Evolutionary conservation across 2,113 vertebrate species (phyloP).

Genomic region (Lathamus discolor): DNA sequence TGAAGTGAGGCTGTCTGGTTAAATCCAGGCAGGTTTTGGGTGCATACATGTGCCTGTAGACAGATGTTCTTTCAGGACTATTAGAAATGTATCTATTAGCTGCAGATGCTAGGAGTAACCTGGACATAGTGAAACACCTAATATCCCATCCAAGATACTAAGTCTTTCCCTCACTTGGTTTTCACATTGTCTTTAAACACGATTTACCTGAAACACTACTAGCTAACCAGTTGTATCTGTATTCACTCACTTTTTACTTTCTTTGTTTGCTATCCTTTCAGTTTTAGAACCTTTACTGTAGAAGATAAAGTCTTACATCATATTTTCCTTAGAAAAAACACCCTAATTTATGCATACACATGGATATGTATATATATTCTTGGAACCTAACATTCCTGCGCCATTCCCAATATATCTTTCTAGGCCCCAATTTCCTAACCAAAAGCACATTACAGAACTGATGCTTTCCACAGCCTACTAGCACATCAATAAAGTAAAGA

Average conservation of each 20-base stretch:
- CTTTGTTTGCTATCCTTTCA: constrained; percentile 12
- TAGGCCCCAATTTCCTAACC: constrained; percentile 77
- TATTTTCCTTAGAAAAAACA: constrained; percentile 55
- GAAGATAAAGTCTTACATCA: constrained; percentile 48
- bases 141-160: not conserved
- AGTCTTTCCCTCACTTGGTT: not conserved
- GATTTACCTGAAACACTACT: not conserved
- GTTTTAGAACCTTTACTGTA: constrained; percentile 21
- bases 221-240: not conserved
- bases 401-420: constrained; percentile 72
- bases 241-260: not conserved
- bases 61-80: not conserved
- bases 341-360: constrained; percentile 21
- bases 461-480: constrained; percentile 76
- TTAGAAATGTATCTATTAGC: not conserved
- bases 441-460: constrained; percentile 80
- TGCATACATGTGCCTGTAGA: not conserved
- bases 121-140: not conserved
- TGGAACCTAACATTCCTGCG: constrained; percentile 54
- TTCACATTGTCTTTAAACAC: not conserved
- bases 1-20: not conserved
- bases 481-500: constrained; percentile 85
- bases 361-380: not conserved
- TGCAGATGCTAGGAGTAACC: not conserved
- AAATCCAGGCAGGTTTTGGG: not conserved